Conservation (phyloP, 2,888 invertebrate species). For the Idaea straminata region DNA sequence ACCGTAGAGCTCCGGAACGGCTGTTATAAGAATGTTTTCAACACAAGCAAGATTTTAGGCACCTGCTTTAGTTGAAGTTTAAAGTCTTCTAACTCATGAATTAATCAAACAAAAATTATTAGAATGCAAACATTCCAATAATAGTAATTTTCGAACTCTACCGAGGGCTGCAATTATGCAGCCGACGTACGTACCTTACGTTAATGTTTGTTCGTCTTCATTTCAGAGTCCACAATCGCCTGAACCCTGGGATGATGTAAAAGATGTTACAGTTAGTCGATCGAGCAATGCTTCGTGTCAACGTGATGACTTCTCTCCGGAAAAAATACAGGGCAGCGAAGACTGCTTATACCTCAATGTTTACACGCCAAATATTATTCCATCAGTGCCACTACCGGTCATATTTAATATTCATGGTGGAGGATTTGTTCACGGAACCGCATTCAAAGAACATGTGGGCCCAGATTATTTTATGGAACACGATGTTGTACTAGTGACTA, state of each 20-base stretch:
- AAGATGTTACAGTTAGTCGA: conserved; percentile 68
- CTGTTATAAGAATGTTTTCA: too few species aligned
- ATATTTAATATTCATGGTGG: conserved; percentile 65
- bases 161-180: too few species aligned
- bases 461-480: conserved; percentile 58
- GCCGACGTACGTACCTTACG: too few species aligned
- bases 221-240: conserved; percentile 58
- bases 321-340: conserved; percentile 44
- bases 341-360: conserved; percentile 64
- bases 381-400: conserved; percentile 39
- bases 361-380: conserved; percentile 46
- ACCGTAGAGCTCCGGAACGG: too few species aligned
- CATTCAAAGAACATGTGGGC: conserved; percentile 46
- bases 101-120: too few species aligned
- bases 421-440: conserved; percentile 53
- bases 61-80: too few species aligned
- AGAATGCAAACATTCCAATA: too few species aligned
- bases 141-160: too few species aligned
- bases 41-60: too few species aligned
- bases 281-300: conserved; percentile 38
- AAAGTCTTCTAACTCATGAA: too few species aligned
- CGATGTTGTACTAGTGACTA: conserved; percentile 54
- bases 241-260: conserved; percentile 62
- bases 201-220: conserved; percentile 17
- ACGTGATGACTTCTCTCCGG: background rate